Base-by-base conservation (phyloP, 2,113 vertebrate genomes). In the Lampris megalopsis region DNA sequence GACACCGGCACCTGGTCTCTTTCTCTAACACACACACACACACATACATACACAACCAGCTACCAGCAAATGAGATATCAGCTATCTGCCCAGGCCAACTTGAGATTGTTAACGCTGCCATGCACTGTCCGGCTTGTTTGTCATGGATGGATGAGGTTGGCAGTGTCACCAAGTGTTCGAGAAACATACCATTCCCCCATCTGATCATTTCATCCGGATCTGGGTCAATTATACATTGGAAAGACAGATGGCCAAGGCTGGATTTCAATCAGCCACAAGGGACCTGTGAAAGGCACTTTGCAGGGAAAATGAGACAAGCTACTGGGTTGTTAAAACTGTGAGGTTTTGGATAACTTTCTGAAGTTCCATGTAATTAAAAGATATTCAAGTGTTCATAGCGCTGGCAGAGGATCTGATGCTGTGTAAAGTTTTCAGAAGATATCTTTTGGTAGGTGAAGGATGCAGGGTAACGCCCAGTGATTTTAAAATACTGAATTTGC, bases 131-230 rank as follows among this genome's bases (percentile, higher is more conserved):
- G 40, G 10, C 8, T 8, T 37, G 57, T 38, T 40, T 2, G 6
- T 37, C 37, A 59, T 59, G 57, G 59, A 41, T 9, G 57, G 59
- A 41, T 9, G 11, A 4, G 41, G 59, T 7, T 13, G 9, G 59
- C 11, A 36, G 9, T 58, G 56, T 58, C 56, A 58, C 24, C 56
- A 1, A 58, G 47, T 49, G 52, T 79, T 68, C 8, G 37, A 69
- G 63, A 63, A 60, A 61, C 63, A 56, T 69, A 72, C 50, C 5
- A 47, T 72, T 58, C 63, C 24, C 38, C 35, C 61, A 52, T 79
- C 41, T 68, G 59, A 72, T 68, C 11, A 75, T 75, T 61, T 65
- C 63, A 52, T 45, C 47, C 74, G 63, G 62, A 81, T 81, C 53
- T 56, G 68, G 64, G 63, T 81, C 71, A 65, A 50, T 65, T 65